A percentile compares a stretch with the other conserved stretches of the same genome.
Evolutionary conservation across 2,888 invertebrate genomes (phyloP).

Genomic region (Polyploca ridens): DNA sequence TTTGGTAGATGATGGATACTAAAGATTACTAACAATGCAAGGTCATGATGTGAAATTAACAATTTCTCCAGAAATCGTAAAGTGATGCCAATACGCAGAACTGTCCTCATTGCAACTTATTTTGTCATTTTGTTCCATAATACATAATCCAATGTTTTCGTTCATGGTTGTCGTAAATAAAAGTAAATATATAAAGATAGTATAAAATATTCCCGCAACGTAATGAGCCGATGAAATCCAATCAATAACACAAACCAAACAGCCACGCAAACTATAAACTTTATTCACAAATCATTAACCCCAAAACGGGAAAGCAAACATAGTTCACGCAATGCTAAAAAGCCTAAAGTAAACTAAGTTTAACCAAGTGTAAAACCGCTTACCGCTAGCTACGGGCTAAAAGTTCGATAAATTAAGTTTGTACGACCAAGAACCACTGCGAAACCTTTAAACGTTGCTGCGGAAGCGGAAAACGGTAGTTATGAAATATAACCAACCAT

Average conservation of each 20-base stretch:
- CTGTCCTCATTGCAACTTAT: no score
- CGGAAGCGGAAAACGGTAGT: conserved; percentile 4
- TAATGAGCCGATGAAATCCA: background rate
- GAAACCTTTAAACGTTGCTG: conserved; percentile 6
- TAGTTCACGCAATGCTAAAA: conserved; percentile 32
- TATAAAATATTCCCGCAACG: background rate
- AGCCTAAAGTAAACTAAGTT: conserved; percentile 51
- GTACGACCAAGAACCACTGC: conserved; percentile 19
- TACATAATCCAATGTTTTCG: no score
- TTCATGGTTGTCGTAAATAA: no score
- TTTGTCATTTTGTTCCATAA: no score
- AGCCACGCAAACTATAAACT: conserved; percentile 1
- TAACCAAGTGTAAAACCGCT: conserved; percentile 53
- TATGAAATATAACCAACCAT: conserved; percentile 8
- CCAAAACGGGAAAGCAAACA: conserved; percentile 19
- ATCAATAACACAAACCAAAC: background rate
- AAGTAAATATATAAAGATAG: no score
- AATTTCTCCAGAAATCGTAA: no score
- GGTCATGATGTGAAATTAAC: no score
- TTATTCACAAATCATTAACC: conserved; percentile 25
- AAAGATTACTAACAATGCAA: background rate
- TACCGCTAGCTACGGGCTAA: conserved; percentile 35
- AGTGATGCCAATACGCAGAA: no score
- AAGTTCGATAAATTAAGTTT: conserved; percentile 57
- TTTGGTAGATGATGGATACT: background rate